A percentile compares a stretch with the other conserved stretches of the same genome.
phyloP scores from a whole-genome alignment of 2,888 invertebrate genomes.

The Eupeodes luniger region DNA sequence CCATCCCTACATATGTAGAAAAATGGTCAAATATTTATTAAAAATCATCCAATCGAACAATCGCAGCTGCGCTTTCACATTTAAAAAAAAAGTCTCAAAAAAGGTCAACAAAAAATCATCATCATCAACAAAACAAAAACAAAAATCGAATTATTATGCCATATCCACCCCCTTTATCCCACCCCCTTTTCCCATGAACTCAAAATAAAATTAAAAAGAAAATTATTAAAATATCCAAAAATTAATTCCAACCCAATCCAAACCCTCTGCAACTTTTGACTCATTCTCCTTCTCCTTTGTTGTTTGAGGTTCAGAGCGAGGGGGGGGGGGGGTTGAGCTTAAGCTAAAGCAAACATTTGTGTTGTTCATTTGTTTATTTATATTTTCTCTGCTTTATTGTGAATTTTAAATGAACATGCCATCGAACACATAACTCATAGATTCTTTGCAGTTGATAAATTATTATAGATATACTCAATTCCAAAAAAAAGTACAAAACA shows the following conservation, averaged over 20 bases:
- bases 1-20: background rate
- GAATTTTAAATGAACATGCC: constrained; percentile 62
- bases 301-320: background rate
- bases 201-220: constrained; percentile 16
- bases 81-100: background rate
- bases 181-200: background rate
- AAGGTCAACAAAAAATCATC: constrained; percentile 5
- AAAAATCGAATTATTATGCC: constrained; percentile 32
- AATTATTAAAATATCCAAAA: constrained; percentile 16
- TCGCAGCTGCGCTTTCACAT: constrained; percentile 44
- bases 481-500: background rate
- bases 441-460: constrained; percentile 64
- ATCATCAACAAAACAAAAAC: background rate
- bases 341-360: constrained; percentile 17
- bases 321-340: background rate
- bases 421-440: constrained; percentile 53
- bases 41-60: constrained; percentile 46
- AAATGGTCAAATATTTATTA: constrained; percentile 23
- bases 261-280: background rate
- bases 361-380: constrained; percentile 66
- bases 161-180: background rate
- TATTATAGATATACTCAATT: constrained; percentile 45
- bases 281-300: constrained; percentile 23
- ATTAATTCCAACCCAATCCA: constrained; percentile 39
- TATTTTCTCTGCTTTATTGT: constrained; percentile 50